A percentile compares a stretch with the other conserved stretches of the same genome.
phyloP scores from a whole-genome alignment of 2,113 vertebrate species.

The Crotalus viridis region DNA sequence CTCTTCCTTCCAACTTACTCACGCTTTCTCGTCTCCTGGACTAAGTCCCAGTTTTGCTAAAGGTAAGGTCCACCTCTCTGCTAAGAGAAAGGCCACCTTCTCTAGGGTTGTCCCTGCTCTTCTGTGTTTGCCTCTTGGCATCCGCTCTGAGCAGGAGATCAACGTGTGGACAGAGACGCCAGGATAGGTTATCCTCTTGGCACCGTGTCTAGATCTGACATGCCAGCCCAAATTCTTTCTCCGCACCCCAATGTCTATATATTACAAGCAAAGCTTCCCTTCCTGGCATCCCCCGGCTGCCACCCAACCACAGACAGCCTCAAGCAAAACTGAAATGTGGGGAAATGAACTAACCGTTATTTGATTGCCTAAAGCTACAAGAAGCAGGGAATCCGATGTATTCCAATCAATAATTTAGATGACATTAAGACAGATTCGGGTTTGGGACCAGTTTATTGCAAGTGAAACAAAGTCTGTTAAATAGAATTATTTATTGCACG shows the following conservation, averaged over 20 bases:
- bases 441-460: background rate
- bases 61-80: background rate
- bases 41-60: background rate
- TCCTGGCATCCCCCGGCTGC: background rate
- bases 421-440: background rate
- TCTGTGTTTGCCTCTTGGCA: background rate
- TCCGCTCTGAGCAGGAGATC: background rate
- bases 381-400: background rate
- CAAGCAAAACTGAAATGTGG: background rate
- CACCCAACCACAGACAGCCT: background rate
- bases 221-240: background rate
- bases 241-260: background rate
- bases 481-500: background rate
- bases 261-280: too few relatives aligned
- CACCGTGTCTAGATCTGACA: too few relatives aligned
- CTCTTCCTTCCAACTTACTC: background rate
- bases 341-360: background rate
- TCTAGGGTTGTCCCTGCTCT: background rate
- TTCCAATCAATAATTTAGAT: background rate
- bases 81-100: background rate
- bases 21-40: background rate
- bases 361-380: background rate
- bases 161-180: too few relatives aligned
- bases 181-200: background rate
- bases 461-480: background rate